Base-by-base conservation (phyloP, 2,797 vertebrate species). In the Anabacerthia variegaticeps region DNA sequence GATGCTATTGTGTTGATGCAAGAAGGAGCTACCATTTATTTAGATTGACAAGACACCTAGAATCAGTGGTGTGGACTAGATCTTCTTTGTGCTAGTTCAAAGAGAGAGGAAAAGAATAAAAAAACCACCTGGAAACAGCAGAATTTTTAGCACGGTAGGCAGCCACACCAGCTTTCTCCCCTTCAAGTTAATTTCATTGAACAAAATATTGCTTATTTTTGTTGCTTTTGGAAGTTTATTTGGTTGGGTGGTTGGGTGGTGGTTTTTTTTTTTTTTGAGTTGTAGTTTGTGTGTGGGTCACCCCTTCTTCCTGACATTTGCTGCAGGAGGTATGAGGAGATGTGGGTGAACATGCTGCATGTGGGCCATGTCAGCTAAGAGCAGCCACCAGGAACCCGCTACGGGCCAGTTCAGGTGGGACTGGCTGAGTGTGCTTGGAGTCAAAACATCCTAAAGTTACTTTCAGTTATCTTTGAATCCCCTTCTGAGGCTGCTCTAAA, bases 1-100 rank as follows among this genome's bases (percentile, higher is more conserved):
- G 72, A 76, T 68, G 46, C 39, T 89, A 46, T 80, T 94, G 67
- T 87, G 37, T 88, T 71, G 17, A 85, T 93, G 16, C 61, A 79
- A 69, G 67, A 78, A 89, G 22, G 85, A 89, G 34, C 48, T 91
- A 54, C 34, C 13, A 73, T 84, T 69, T 89, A 73, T 73, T 78
- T 79, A 90, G 66, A 75, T 21, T 90, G 51, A 37, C 9, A 12
- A 66, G 62, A 55, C 51, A 73, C 23, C 24, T 62, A 56, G 58
- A 54, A 92, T 88, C 37, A 44, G 37, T 85, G 37, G 17, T 80
- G 26, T 80, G 49, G 73, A 36, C 39, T 78, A 74, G 46, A 51
- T 27, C 12, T 77, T 36, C 44, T 73, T 67, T 65, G 32, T 73
- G 15, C 62, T 90, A 46, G 15, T 62, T 52, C 10, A 80, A 44